Evolutionary conservation across 35 echinoderm and acorn worm species (phyloP).

Genomic region (Acanthaster planci): DNA sequence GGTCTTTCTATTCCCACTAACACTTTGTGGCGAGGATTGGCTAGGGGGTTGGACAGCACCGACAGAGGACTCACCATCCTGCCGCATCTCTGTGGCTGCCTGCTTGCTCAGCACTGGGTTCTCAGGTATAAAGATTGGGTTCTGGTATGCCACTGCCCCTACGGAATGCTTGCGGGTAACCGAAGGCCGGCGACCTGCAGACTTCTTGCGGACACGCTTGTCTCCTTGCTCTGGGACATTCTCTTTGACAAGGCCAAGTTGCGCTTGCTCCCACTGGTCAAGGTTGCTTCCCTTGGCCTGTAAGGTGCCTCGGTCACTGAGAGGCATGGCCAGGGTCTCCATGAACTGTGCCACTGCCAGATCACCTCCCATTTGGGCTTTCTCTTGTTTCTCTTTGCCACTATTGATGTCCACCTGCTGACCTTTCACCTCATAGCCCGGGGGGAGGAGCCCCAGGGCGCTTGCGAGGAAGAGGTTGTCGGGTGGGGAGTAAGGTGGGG

Average conservation of each 20-base stretch:
- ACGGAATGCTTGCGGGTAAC: not conserved
- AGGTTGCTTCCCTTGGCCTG: slow-evolving; percentile 30
- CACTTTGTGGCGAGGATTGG: not conserved
- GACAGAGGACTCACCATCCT: not conserved
- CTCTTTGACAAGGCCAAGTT: not conserved
- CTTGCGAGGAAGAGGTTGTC: slow-evolving; percentile 14
- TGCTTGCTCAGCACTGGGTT: not conserved
- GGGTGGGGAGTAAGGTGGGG: not conserved
- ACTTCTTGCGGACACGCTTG: slow-evolving; percentile 16
- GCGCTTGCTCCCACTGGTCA: slow-evolving; percentile 18
- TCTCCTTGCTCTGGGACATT: not conserved
- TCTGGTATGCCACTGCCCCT: slow-evolving; percentile 24
- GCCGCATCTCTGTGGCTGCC: not conserved
- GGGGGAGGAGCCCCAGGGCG: not conserved
- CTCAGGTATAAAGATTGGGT: slow-evolving; percentile 3
- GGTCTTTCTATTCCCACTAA: not conserved
- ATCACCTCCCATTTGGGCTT: not conserved
- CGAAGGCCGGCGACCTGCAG: not conserved
- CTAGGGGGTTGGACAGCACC: not conserved
- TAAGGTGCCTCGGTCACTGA: slow-evolving; percentile 12
- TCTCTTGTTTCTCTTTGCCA: not conserved
- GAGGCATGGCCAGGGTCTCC: slow-evolving; percentile 1
- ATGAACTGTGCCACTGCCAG: slow-evolving; percentile 8
- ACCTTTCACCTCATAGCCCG: not conserved
- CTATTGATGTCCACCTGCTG: not conserved